Evolutionary conservation across 2,888 invertebrate genomes (phyloP).

Genomic region (Glyphotaelius pellucidus): DNA sequence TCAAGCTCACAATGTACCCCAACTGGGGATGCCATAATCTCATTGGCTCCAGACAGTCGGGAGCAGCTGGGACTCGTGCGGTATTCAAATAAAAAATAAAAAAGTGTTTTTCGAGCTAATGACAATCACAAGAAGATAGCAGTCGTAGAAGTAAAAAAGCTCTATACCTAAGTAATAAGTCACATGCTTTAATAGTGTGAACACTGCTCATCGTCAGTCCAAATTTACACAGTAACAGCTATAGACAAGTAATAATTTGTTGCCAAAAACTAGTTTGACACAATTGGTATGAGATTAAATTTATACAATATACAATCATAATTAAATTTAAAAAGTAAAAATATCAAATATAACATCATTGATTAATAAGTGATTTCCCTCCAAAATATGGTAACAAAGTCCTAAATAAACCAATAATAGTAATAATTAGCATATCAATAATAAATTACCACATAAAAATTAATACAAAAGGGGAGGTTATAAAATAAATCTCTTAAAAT

Average conservation of each 20-base stretch:
- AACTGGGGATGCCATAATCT: too few relatives aligned
- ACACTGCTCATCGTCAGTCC: too few relatives aligned
- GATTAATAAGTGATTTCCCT: not conserved
- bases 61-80: too few relatives aligned
- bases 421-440: not conserved
- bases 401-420: not conserved
- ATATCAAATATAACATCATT: not conserved
- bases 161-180: not conserved
- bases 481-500: too few relatives aligned
- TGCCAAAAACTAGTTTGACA: not conserved
- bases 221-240: not conserved
- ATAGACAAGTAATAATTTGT: not conserved
- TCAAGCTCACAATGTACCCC: too few relatives aligned
- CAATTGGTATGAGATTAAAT: not conserved
- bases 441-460: not conserved
- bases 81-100: too few relatives aligned
- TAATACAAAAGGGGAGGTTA: not conserved
- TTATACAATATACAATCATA: not conserved
- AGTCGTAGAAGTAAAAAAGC: not conserved
- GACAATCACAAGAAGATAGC: not conserved
- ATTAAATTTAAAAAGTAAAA: not conserved
- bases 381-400: not conserved
- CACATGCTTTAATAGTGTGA: not conserved
- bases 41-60: too few relatives aligned
- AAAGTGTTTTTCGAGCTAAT: not conserved